Evolutionary conservation across 2,113 vertebrate genomes (phyloP), one percentile per base, ranked within the genome.

Genomic region (Oncorhynchus kisutch): DNA sequence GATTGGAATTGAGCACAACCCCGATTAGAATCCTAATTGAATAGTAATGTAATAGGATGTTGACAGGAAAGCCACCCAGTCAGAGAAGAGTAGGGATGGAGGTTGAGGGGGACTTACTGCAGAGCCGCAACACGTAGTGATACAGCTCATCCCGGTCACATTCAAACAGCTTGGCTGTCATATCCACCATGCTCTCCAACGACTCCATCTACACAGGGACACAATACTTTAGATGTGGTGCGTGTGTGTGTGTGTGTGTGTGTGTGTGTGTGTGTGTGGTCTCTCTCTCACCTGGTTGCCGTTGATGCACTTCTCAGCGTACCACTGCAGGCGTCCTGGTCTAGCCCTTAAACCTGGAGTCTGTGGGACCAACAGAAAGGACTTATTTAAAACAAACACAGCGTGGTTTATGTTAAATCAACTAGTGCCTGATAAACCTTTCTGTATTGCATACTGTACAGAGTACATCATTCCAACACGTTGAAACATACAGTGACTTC

Each of bases 141-240:
- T 98, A 99, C 93, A 99, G 95, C 72, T 96, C 94, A 84, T 99
- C 95, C 91, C 98, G 91, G 87, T 99, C 95, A 7, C 97, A 98
- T 80, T 98, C 96, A 88, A 98, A 99, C 0, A 99, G 91, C 84
- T 96, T 96, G 71, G 87, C 73, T 12, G 97, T 97, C 89, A 96
- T 84, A 45, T 96, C 95, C 83, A 98, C 94, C 88, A 98, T 88
- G 71, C 95, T 92, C 81, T 99, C 96, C 90, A 99, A 88, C 69
- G 85, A 0, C 82, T 96, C 95, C 85, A 93, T 91, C 98, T 99
- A 90, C 77, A 78, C 72, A 78, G 29, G 81, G 14, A 74, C 59
- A 85, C 60, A 67, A 25, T 67, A 25, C 25, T 65, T 51, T 45
- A 39, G 49, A 12, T 12, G 72, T 65, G 25, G 31, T 74, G 24